These are phyloP conservation scores for Alsophila aescularia DNA, from an alignment of 2,888 invertebrate genomes.

Conservation along the genomic window DNA sequence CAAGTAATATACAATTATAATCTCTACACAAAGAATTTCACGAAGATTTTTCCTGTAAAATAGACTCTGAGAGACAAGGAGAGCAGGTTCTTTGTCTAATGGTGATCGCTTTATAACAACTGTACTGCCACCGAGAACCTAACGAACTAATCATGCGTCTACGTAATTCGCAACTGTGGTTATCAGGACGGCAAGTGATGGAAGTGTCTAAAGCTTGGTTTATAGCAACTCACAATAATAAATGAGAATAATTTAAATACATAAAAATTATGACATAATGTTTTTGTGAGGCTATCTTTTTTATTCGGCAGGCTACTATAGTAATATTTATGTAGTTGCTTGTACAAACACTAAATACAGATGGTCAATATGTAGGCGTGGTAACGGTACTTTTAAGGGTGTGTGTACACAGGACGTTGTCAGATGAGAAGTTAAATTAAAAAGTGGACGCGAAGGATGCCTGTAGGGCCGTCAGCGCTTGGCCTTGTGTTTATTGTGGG, in stretches of 20 bases:
- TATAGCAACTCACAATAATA: slow-evolving; percentile 5
- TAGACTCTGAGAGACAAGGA: too few species aligned
- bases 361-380: slow-evolving; percentile 28
- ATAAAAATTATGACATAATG: background rate
- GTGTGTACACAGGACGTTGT: slow-evolving; percentile 74
- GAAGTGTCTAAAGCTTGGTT: too few species aligned
- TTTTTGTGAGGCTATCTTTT: slow-evolving; percentile 7
- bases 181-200: too few species aligned
- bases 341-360: slow-evolving; percentile 10
- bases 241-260: background rate
- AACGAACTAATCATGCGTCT: too few species aligned
- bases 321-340: slow-evolving; percentile 16
- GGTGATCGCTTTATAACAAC: too few species aligned
- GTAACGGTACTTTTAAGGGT: slow-evolving; percentile 53
- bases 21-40: too few species aligned
- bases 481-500: too few species aligned
- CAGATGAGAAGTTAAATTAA: slow-evolving; percentile 79
- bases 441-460: slow-evolving; percentile 60
- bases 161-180: too few species aligned
- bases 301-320: slow-evolving; percentile 12
- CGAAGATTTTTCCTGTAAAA: too few species aligned
- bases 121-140: too few species aligned
- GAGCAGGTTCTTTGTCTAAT: too few species aligned
- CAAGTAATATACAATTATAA: too few species aligned
- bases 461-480: slow-evolving; percentile 53